These are phyloP conservation scores for Deilephila elpenor DNA, from an alignment of 2,888 invertebrate genomes.

Conservation along the genomic window DNA sequence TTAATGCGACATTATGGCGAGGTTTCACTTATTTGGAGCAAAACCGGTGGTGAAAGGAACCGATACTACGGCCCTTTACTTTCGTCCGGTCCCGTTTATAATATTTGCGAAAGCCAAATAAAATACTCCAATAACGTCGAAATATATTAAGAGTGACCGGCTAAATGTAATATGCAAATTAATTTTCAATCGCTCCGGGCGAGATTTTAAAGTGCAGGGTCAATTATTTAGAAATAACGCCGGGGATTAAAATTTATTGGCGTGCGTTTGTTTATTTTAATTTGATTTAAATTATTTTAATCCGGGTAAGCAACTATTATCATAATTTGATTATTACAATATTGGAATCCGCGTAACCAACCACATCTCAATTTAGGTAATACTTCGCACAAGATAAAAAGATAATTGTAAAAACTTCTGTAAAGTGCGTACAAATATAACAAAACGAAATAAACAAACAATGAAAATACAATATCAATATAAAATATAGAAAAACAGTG, in stretches of 20 bases:
- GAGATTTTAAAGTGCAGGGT: constrained; percentile 18
- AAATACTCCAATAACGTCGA: constrained; percentile 8
- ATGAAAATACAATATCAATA: neutral
- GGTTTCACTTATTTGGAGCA: constrained; percentile 59
- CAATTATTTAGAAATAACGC: constrained; percentile 1
- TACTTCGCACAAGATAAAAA: too few species aligned
- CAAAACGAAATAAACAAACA: too few species aligned
- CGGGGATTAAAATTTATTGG: neutral
- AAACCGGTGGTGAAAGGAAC: constrained; percentile 58
- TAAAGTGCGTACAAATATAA: too few species aligned
- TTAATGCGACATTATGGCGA: constrained; percentile 48
- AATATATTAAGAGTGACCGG: neutral
- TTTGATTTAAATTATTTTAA: neutral
- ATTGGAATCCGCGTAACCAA: too few species aligned
- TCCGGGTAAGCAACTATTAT: neutral
- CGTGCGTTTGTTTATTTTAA: neutral
- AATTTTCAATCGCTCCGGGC: constrained; percentile 5
- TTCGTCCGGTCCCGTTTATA: constrained; percentile 42
- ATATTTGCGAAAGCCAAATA: constrained; percentile 22
- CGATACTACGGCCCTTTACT: constrained; percentile 46
- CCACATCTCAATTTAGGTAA: too few species aligned
- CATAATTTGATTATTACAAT: neutral
- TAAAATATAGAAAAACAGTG: neutral
- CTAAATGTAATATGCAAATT: constrained; percentile 14
- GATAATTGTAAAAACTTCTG: too few species aligned